Percentiles rank a stretch among this genome's conserved stretches.
These are phyloP conservation scores for Mus pahari DNA, from an alignment of 2,113 vertebrate genomes.

Conservation along the genomic window DNA sequence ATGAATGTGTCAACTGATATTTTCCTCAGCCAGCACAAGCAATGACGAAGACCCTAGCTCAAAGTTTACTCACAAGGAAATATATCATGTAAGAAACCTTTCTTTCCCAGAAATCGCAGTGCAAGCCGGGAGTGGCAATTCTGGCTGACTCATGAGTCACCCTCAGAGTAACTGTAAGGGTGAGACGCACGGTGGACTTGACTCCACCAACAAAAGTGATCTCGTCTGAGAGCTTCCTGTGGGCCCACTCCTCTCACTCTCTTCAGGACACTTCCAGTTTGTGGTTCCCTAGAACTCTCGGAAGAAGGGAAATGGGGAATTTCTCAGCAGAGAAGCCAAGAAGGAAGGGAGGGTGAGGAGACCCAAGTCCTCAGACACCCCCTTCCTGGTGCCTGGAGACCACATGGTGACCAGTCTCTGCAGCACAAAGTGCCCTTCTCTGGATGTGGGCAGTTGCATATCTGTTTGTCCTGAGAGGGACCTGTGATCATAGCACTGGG, in stretches of 20 bases:
- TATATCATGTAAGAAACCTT: not conserved
- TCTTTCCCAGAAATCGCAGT: conserved; percentile 25
- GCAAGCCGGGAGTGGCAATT: not conserved
- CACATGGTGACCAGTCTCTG: accelerated
- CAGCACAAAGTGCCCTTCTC: accelerated
- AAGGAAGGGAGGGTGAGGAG: accelerated
- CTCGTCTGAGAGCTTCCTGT: conserved; percentile 11
- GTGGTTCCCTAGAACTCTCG: accelerated
- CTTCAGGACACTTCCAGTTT: accelerated
- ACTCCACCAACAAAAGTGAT: conserved; percentile 30
- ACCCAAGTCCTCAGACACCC: accelerated
- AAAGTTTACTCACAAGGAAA: not conserved
- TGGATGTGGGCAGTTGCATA: not conserved
- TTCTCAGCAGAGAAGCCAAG: not conserved
- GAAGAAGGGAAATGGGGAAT: not conserved
- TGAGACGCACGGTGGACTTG: not conserved
- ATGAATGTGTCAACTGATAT: not conserved
- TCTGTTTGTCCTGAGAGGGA: accelerated
- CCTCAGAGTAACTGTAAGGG: not conserved
- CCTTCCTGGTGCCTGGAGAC: not conserved
- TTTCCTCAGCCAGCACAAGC: not conserved
- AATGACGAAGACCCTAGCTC: not conserved
- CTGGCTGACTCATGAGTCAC: conserved; percentile 16
- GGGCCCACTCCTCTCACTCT: not conserved
- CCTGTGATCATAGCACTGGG: not conserved